Conservation (phyloP, 2,888 invertebrate species). For the Philereme transversata region DNA sequence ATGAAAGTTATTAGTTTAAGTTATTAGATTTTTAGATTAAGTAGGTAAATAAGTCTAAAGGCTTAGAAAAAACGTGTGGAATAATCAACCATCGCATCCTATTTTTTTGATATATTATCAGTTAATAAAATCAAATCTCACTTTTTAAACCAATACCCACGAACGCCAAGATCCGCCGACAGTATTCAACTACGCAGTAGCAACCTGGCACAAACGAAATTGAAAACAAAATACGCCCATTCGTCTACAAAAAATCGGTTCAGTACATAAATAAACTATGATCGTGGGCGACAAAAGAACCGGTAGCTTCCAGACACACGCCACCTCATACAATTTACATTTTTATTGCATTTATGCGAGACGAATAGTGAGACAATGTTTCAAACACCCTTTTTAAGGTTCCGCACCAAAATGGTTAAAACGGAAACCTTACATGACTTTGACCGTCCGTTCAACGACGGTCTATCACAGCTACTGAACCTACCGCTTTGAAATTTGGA, state of each 20-base stretch:
- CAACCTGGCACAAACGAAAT: conserved; percentile 16
- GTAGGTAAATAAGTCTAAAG: too few relatives aligned
- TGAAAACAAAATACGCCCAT: conserved; percentile 29
- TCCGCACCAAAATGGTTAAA: too few relatives aligned
- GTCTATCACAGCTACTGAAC: too few relatives aligned
- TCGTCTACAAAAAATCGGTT: conserved; percentile 20
- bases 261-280: conserved; percentile 32
- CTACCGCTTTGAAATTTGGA: too few relatives aligned
- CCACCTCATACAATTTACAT: conserved; percentile 62
- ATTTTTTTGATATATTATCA: too few relatives aligned
- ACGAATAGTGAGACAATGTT: background rate
- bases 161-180: background rate
- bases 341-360: conserved; percentile 59
- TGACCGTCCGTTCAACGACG: too few relatives aligned
- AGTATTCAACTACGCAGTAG: conserved; percentile 3
- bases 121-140: background rate
- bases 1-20: too few relatives aligned
- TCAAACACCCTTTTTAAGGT: too few relatives aligned
- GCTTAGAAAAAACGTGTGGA: too few relatives aligned
- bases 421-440: too few relatives aligned
- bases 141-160: background rate
- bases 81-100: too few relatives aligned
- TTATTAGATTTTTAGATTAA: too few relatives aligned
- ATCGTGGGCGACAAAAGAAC: conserved; percentile 57
- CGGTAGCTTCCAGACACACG: conserved; percentile 56